These are phyloP conservation scores for Leucophenga maculata DNA, from an alignment of 2,888 invertebrate species.

Conservation along the genomic window DNA sequence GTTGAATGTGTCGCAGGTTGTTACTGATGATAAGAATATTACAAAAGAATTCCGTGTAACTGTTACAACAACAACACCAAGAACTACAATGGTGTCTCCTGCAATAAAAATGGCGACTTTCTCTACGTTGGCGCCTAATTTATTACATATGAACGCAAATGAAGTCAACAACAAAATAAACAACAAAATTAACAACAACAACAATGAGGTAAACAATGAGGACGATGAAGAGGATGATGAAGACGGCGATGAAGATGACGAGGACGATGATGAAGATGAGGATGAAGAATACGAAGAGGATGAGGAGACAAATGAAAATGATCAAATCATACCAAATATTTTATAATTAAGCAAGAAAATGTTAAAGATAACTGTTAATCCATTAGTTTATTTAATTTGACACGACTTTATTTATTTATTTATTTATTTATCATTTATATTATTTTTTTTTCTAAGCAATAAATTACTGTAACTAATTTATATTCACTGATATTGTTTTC, in stretches of 20 bases:
- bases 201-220: slow-evolving; percentile 10
- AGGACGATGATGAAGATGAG: slow-evolving; percentile 41
- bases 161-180: slow-evolving; percentile 35
- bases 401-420: not conserved
- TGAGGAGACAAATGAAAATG: slow-evolving; percentile 57
- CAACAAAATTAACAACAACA: slow-evolving; percentile 37
- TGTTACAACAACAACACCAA: slow-evolving; percentile 34
- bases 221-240: slow-evolving; percentile 49
- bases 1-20: slow-evolving; percentile 47
- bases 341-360: not conserved
- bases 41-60: not conserved
- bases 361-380: not conserved
- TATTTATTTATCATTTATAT: not conserved
- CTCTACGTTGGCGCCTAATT: not conserved
- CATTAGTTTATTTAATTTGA: not conserved
- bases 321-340: slow-evolving; percentile 62
- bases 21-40: slow-evolving; percentile 39
- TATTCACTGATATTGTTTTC: too few species aligned
- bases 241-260: slow-evolving; percentile 46
- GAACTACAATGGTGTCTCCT: slow-evolving; percentile 31
- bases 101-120: slow-evolving; percentile 28
- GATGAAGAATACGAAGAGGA: slow-evolving; percentile 49
- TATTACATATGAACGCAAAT: slow-evolving; percentile 8
- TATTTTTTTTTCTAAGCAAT: not conserved
- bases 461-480: not conserved